phyloP scores from a whole-genome alignment of 1,140 invertebrate species.

The Plodia interpunctella region DNA sequence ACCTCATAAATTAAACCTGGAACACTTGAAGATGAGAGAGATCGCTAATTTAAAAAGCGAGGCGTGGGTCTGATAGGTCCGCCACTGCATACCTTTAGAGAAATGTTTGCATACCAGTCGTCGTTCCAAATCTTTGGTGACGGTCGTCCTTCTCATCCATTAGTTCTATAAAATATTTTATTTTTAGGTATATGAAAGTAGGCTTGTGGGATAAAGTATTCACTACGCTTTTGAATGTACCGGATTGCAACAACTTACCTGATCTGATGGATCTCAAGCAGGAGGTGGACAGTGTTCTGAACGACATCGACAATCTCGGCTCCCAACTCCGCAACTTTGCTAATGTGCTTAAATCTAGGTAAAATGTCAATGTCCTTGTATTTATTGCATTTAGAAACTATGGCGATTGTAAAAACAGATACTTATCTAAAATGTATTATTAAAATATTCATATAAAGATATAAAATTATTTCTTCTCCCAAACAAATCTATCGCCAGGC shows the following conservation, averaged over 20 bases:
- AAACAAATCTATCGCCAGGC: slow-evolving; percentile 35
- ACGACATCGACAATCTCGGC: slow-evolving; percentile 67
- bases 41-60: too few relatives aligned
- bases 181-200: slow-evolving; percentile 81
- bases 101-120: too few relatives aligned
- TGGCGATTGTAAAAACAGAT: slow-evolving; percentile 57
- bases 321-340: slow-evolving; percentile 68
- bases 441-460: slow-evolving; percentile 33
- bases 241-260: slow-evolving; percentile 82
- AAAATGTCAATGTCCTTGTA: slow-evolving; percentile 54
- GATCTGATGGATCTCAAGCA: slow-evolving; percentile 80
- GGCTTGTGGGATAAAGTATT: slow-evolving; percentile 82
- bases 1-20: too few relatives aligned
- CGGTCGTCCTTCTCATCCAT: too few relatives aligned
- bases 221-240: slow-evolving; percentile 82
- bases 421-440: slow-evolving; percentile 42
- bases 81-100: too few relatives aligned
- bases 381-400: slow-evolving; percentile 74
- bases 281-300: slow-evolving; percentile 79
- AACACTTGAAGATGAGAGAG: too few relatives aligned
- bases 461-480: slow-evolving; percentile 48
- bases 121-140: too few relatives aligned
- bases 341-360: slow-evolving; percentile 76
- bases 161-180: too few relatives aligned
- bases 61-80: too few relatives aligned